Evolutionary conservation across 1,140 invertebrate species (phyloP), one percentile per base, ranked within the genome.

Genomic region (Pemphigus obesinymphae): DNA sequence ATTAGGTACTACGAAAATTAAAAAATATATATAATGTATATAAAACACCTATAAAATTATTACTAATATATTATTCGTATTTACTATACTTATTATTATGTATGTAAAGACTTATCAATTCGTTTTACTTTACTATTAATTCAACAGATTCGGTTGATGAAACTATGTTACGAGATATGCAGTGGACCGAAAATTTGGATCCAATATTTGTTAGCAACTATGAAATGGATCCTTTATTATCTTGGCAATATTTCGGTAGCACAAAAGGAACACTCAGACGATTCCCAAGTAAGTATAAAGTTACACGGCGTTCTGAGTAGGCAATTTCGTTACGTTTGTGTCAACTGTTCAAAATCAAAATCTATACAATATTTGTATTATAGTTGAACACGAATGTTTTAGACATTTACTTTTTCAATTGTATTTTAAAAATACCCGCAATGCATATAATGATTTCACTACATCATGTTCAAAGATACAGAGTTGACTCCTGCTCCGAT

Each of bases 231-330:
- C 93, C 95, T 1, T 92, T 94, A 0, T 89, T 99, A 8, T 93
- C 95, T 26, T 98, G 96, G 96, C 97, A 99, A 88, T 99, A 97
- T 88, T 98, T 97, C 88, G 96, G 97, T 75, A 96, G 95, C 73
- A 93, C 94, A 50, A 90, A 92, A 2, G 97, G 97, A 48, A 97
- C 98, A 87, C 90, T 99, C 85, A 89, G 97, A 84, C 91, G 96
- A 85, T 98, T 96, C 89, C 97, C 97, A 87, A 96, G 96, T 95
- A 89, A 85, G 82, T 72, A 15, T 50, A 5, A 20, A 48, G 23
- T 40, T 23, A 29, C 37, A 13, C 75, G 45, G 6, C 17, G 7
- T 61, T 43, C 23, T 63, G 17, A 4, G 15, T 63, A 43, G 53
- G 15, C 11, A 43, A 58, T 61, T 23, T 61, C 11, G 13, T 6